phyloP scores from a whole-genome alignment of 2,797 vertebrate species.

The Sciurus carolinensis region DNA sequence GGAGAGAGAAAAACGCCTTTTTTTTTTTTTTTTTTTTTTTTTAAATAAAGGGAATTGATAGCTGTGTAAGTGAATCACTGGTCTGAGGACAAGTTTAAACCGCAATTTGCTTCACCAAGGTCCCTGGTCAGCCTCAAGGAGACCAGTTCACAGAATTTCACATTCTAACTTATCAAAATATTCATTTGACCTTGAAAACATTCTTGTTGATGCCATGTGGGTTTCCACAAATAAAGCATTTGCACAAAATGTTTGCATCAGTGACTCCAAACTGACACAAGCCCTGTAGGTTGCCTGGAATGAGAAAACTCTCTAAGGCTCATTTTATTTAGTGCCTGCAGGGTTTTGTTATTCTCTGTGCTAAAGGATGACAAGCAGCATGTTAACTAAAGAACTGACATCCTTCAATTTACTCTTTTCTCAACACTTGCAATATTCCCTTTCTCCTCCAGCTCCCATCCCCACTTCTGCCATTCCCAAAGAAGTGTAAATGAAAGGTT shows the following conservation, averaged over 20 bases:
- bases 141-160: not conserved
- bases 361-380: constrained; percentile 49
- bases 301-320: constrained; percentile 49
- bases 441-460: not conserved
- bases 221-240: constrained; percentile 55
- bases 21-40: not conserved
- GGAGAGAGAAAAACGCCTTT: not conserved
- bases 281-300: constrained; percentile 42
- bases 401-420: constrained; percentile 55
- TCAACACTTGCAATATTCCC: not conserved
- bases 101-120: constrained; percentile 52
- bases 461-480: not conserved
- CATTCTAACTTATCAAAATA: constrained; percentile 64
- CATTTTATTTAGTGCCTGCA: constrained; percentile 9
- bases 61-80: not conserved
- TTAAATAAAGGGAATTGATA: not conserved
- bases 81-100: constrained; percentile 28
- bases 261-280: constrained; percentile 64
- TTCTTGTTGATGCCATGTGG: not conserved
- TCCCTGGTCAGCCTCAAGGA: constrained; percentile 5
- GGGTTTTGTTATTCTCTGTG: constrained; percentile 40
- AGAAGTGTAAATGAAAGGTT: constrained; percentile 61
- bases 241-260: constrained; percentile 74
- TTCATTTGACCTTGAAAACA: constrained; percentile 71
- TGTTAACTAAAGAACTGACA: constrained; percentile 62